These are phyloP conservation scores for Stenodema calcarata DNA, from an alignment of 2,888 invertebrate species.

Conservation along the genomic window DNA sequence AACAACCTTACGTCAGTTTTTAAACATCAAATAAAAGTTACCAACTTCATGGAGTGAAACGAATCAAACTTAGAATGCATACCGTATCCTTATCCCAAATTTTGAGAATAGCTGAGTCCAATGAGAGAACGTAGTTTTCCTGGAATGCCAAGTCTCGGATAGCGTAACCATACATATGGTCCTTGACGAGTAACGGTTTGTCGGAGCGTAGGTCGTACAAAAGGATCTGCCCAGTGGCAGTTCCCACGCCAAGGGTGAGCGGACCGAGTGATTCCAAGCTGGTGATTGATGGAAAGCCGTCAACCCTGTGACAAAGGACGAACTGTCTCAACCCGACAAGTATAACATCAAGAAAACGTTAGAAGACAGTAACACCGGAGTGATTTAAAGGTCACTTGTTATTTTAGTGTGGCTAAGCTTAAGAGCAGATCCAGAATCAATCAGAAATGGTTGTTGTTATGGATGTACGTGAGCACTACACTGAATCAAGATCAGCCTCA, in stretches of 20 bases:
- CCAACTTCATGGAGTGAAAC: too few species aligned
- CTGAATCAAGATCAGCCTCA: too few species aligned
- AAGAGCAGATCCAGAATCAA: too few species aligned
- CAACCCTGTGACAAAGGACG: conserved; percentile 65
- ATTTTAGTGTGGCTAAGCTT: too few species aligned
- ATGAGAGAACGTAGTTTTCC: conserved; percentile 81
- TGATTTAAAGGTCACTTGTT: too few species aligned
- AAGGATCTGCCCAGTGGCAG: conserved; percentile 90
- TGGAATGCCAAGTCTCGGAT: conserved; percentile 90
- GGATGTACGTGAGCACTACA: too few species aligned
- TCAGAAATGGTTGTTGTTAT: too few species aligned
- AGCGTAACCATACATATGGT: conserved; percentile 92
- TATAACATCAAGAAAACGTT: too few species aligned
- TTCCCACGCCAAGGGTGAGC: conserved; percentile 86
- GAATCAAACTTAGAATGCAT: conserved; percentile 59
- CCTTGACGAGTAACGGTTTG: conserved; percentile 87
- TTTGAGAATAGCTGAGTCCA: conserved; percentile 88
- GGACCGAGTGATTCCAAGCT: conserved; percentile 78
- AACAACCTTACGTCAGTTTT: too few species aligned
- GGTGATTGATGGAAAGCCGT: conserved; percentile 76
- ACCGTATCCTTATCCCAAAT: conserved; percentile 89
- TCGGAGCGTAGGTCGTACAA: conserved; percentile 93
- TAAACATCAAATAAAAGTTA: too few species aligned
- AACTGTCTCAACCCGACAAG: too few species aligned
- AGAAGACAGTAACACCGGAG: too few species aligned